Conservation (phyloP, 2,888 invertebrate genomes). For the Tenodera sinensis region DNA sequence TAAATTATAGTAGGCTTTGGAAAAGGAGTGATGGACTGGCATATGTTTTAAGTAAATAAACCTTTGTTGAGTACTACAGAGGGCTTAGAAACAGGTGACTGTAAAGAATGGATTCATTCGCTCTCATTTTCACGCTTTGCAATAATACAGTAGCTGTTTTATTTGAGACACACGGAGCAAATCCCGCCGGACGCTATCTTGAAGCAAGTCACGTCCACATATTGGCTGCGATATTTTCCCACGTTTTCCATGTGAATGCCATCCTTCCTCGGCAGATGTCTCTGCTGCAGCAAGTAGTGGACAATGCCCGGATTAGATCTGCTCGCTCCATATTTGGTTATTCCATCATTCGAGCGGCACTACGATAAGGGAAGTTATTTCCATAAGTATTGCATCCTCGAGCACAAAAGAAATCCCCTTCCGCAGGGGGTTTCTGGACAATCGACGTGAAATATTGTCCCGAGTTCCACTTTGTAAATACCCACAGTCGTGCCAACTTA, state of each 20-base stretch:
- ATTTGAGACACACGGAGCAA: background rate
- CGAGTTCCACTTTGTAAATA: background rate
- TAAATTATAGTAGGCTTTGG: too few species aligned
- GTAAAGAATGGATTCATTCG: background rate
- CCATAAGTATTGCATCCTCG: background rate
- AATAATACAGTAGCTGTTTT: background rate
- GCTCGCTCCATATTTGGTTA: background rate
- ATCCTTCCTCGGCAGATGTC: background rate
- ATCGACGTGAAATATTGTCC: background rate
- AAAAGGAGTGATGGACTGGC: background rate
- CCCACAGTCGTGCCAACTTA: background rate
- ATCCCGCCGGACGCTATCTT: background rate
- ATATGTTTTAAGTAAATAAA: background rate
- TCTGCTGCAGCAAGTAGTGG: background rate
- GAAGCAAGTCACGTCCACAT: background rate
- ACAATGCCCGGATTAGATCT: background rate
- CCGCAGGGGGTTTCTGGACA: background rate
- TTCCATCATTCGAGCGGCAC: background rate
- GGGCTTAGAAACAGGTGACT: background rate
- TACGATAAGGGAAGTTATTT: background rate
- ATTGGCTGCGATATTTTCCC: background rate
- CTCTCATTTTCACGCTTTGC: background rate
- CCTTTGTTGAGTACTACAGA: background rate
- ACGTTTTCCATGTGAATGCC: background rate
- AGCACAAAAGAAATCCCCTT: background rate